A percentile compares a stretch with the other conserved stretches of the same genome.
Conservation (phyloP, 2,888 invertebrate genomes). For the Galerucella calmariensis region DNA sequence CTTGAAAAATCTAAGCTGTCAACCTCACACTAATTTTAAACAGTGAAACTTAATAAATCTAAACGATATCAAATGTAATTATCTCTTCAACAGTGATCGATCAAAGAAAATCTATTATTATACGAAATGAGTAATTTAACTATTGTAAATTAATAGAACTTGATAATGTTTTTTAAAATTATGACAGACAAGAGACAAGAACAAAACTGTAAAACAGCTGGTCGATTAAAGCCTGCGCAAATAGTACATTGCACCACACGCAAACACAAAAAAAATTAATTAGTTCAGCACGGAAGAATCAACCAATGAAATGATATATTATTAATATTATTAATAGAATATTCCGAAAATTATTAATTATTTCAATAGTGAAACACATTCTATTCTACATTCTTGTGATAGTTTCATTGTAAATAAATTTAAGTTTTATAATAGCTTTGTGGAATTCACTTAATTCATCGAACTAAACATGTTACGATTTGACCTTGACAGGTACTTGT, state of each 20-base stretch:
- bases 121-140: slow-evolving; percentile 16
- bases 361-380: too few species aligned
- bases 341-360: too few species aligned
- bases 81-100: neutral
- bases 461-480: too few species aligned
- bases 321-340: neutral
- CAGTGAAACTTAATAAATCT: slow-evolving; percentile 39
- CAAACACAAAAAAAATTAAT: neutral
- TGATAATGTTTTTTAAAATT: slow-evolving; percentile 19
- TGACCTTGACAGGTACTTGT: too few species aligned
- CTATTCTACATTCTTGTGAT: too few species aligned
- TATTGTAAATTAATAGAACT: slow-evolving; percentile 9
- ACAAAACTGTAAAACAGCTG: slow-evolving; percentile 34
- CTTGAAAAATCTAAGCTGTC: slow-evolving; percentile 19
- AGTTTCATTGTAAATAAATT: too few species aligned
- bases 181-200: slow-evolving; percentile 17
- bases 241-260: neutral
- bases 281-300: neutral
- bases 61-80: slow-evolving; percentile 52
- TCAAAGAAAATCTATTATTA: neutral
- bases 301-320: too few species aligned
- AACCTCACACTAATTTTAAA: slow-evolving; percentile 4
- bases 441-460: too few species aligned
- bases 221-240: slow-evolving; percentile 35
- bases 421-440: too few species aligned